Evolutionary conservation across 2,797 vertebrate species (phyloP), one percentile per base, ranked within the genome.

Genomic region (Carapus acus): DNA sequence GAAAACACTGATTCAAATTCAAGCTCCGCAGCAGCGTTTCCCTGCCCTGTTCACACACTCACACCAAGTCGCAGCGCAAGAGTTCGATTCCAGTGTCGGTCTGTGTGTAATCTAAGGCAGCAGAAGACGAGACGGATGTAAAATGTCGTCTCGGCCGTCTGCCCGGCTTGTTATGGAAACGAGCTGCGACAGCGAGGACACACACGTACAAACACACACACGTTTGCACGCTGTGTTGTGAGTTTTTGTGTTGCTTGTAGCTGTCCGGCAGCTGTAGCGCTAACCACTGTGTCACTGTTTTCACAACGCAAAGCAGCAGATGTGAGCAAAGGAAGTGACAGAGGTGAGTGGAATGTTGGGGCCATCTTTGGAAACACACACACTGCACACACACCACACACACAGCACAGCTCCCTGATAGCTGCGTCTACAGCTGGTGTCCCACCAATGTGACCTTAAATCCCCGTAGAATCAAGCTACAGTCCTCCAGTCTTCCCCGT

Each of bases 271-370:
- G 81, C 75, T 82, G 70, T 51, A 61, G 68, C 70, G 74, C 76
- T 85, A 85, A 86, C 78, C 56, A 58, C 61, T 81, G 48, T 85
- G 76, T 83, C 72, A 67, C 76, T 86, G 73, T 84, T 80, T 86
- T 82, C 23, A 64, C 72, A 77, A 82, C 53, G 56, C 79, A 80
- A 83, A 72, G 76, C 83, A 77, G 90, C 92, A 96, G 94, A 91
- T 94, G 87, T 97, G 92, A 91, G 88, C 90, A 73, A 88, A 94
- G 88, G 94, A 96, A 88, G 88, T 96, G 86, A 92, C 90, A 5
- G 91, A 92, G 93, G 94, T 98, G 90, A 94, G 93, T 90, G 91
- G 86, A 89, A 83, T 74, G 79, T 83, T 87, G 86, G 70, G 66
- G 73, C 68, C 66, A 61, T 72, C 50, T 75, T 77, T 78, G 57